Conservation (phyloP, 1,140 invertebrate genomes). For the Yoshiicerus persimilis region DNA sequence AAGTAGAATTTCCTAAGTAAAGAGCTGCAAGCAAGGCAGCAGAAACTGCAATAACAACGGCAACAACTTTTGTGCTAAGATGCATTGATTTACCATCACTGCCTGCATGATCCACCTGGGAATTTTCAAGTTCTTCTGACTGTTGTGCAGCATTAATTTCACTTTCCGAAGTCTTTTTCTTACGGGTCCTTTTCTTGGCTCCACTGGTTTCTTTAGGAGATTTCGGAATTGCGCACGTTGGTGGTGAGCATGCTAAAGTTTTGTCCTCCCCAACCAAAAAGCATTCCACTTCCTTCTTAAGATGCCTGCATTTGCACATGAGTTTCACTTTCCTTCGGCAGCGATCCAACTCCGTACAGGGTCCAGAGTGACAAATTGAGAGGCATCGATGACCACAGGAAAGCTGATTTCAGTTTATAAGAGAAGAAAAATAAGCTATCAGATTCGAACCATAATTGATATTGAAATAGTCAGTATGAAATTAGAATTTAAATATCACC, state of each 20-base stretch:
- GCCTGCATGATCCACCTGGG: neutral
- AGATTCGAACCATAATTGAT: no score
- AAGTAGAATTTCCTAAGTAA: neutral
- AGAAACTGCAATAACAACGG: neutral
- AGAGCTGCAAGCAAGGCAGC: neutral
- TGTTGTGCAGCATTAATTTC: neutral
- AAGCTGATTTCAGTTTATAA: slow-evolving; percentile 51
- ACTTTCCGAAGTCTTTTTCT: slow-evolving; percentile 42
- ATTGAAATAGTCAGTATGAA: neutral
- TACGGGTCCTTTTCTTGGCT: slow-evolving; percentile 28
- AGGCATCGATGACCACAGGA: slow-evolving; percentile 71
- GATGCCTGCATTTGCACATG: slow-evolving; percentile 73
- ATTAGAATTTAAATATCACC: slow-evolving; percentile 58
- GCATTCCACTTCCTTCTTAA: slow-evolving; percentile 76
- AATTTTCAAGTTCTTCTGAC: neutral
- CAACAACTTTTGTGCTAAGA: neutral
- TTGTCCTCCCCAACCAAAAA: slow-evolving; percentile 40
- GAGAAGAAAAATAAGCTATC: neutral
- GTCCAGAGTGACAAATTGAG: slow-evolving; percentile 72
- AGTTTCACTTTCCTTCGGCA: slow-evolving; percentile 80
- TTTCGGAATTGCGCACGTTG: slow-evolving; percentile 30
- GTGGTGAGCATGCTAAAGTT: slow-evolving; percentile 34
- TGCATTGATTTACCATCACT: neutral
- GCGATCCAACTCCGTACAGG: slow-evolving; percentile 64
- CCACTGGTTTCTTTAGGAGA: slow-evolving; percentile 16